Evolutionary conservation across 2,113 vertebrate species (phyloP).

Genomic region (Prolemur simus): DNA sequence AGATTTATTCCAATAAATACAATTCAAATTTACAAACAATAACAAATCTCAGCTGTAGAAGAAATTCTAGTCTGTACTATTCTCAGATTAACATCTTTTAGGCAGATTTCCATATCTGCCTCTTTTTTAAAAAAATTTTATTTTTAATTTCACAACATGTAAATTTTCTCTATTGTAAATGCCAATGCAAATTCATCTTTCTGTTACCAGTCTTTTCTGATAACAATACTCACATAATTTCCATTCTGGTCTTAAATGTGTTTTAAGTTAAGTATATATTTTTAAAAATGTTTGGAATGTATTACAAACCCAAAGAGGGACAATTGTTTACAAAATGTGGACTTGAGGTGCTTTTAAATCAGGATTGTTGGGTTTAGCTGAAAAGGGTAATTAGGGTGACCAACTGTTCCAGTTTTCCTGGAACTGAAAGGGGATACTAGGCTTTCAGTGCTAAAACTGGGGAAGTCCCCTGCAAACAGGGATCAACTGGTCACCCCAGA

Average conservation of each 20-base stretch:
- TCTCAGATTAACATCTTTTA: conserved; percentile 66
- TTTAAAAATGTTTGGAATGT: neutral
- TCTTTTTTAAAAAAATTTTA: conserved; percentile 52
- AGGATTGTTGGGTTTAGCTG: neutral
- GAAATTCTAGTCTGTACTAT: conserved; percentile 14
- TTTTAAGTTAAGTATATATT: conserved; percentile 49
- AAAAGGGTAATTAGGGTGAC: neutral
- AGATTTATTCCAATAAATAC: neutral
- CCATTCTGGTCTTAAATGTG: conserved; percentile 65
- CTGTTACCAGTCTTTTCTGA: conserved; percentile 56
- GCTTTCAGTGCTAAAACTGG: neutral
- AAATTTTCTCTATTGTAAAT: conserved; percentile 73
- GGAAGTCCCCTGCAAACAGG: neutral
- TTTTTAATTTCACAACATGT: conserved; percentile 71
- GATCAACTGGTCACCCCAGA: neutral
- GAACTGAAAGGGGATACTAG: neutral
- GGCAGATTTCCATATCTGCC: conserved; percentile 67
- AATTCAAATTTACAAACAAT: conserved; percentile 28
- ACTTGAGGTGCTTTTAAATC: neutral
- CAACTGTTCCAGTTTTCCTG: neutral
- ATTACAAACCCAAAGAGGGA: neutral
- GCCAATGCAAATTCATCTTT: conserved; percentile 75
- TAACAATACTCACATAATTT: conserved; percentile 62
- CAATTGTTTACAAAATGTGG: conserved; percentile 39
- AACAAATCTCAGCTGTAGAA: conserved; percentile 28